Evolutionary conservation across 2,113 vertebrate genomes (phyloP), one percentile per base, ranked within the genome.

Genomic region (Pseudolaguvia tuberculata): DNA sequence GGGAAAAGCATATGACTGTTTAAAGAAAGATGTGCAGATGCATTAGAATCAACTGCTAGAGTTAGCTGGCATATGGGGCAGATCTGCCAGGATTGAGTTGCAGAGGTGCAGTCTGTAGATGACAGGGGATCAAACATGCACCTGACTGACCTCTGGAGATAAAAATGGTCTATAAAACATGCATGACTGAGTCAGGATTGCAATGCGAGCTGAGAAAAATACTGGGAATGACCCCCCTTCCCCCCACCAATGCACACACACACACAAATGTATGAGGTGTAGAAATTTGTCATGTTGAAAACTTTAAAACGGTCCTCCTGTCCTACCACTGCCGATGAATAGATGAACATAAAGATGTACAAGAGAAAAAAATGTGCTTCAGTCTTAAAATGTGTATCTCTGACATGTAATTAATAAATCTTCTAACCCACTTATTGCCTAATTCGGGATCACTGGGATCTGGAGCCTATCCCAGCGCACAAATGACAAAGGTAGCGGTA

Each of bases 71-170:
- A 48, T 0, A 47, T 13, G 21, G 45, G 45, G 15, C 45, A 27
- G 23, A 66, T 23, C 42, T 66, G 42, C 63, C 21, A 66, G 63
- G 42, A 48, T 1, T 2, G n/a, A 45, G 61, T 18, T 66, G 63
- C 15, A 48, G 21, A 18, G 48, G 63, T 66, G 21, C 14, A 66
- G 63, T 66, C 15, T 66, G 21, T 27, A 66, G 42, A 66, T 66
- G 45, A 66, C 42, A 66, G 27, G 63, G 45, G 21, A 47, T 42
- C 18, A 15, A 66, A 66, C 42, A 66, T 45, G 42, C 45, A 66
- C 63, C 63, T 48, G 42, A 48, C 42, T 27, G 61, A 45, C 61
- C 61, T 45, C n/a, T 63, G 61, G 42, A 63, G n/a, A 63, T 23
- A 45, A 21, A 45, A 63, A 45, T 23, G 45, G 42, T 23, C 4